Conservation (phyloP, 2,797 vertebrate species). For the Protonibea diacanthus region DNA sequence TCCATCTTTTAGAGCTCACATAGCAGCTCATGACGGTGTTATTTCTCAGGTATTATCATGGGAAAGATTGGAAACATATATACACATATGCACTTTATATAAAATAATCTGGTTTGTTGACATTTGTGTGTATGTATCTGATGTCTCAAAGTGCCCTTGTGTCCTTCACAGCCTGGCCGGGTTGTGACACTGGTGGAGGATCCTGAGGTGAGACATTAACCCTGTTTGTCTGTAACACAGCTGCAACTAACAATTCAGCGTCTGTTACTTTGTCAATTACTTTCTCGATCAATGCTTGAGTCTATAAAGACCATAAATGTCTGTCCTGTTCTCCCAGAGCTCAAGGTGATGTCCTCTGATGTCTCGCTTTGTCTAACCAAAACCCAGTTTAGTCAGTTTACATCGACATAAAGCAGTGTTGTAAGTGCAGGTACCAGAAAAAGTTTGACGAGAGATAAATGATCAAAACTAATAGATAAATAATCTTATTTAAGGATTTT, state of each 20-base stretch:
- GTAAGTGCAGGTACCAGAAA: neutral
- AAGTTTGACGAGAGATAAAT: neutral
- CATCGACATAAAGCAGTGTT: neutral
- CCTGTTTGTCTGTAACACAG: no score
- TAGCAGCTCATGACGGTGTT: neutral
- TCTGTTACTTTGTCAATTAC: neutral
- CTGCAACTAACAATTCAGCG: neutral
- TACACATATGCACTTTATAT: neutral
- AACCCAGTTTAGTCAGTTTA: neutral
- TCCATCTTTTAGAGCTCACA: neutral
- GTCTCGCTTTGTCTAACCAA: neutral
- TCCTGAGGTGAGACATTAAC: constrained; percentile 88
- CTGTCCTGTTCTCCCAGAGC: neutral
- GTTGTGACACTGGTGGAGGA: constrained; percentile 97
- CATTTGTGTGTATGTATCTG: neutral
- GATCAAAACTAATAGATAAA: no score
- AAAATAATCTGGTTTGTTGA: neutral
- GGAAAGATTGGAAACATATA: no score
- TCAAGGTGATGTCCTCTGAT: neutral
- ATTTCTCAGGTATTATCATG: neutral
- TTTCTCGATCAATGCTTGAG: neutral
- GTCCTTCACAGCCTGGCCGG: constrained; percentile 91
- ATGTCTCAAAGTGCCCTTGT: constrained; percentile 12
- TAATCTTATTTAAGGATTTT: no score
- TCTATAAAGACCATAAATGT: neutral